These are phyloP conservation scores for Trachythela sp. DNA, from an alignment of 64 coral and sea anemone genomes.

Conservation along the genomic window DNA sequence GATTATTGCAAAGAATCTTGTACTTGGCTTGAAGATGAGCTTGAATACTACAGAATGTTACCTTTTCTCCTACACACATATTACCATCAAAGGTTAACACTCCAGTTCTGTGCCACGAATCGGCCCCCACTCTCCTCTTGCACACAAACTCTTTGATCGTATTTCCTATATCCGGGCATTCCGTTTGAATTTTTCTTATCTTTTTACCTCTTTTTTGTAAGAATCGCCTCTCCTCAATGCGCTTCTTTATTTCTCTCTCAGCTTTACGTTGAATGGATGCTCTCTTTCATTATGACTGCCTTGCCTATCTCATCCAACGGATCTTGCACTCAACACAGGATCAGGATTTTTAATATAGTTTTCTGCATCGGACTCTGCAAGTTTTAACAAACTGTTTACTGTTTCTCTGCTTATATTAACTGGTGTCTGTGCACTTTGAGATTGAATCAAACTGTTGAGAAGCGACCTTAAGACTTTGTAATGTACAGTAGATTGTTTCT, in stretches of 20 bases:
- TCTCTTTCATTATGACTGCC: not conserved
- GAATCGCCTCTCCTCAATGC: not conserved
- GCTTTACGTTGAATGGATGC: not conserved
- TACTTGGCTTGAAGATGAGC: not conserved
- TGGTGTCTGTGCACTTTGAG: not conserved
- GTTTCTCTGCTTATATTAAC: not conserved
- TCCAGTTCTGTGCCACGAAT: not conserved
- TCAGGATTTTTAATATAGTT: no score
- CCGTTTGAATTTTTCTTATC: not conserved
- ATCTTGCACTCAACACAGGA: no score
- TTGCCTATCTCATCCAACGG: not conserved
- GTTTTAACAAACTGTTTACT: conserved; percentile 25
- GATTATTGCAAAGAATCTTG: no score
- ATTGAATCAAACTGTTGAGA: conserved; percentile 1
- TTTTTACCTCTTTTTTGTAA: not conserved
- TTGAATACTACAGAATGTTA: not conserved
- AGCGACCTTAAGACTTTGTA: conserved; percentile 23
- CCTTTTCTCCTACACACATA: not conserved
- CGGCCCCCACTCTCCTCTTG: not conserved
- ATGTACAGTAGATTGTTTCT: conserved; percentile 10
- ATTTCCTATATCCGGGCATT: not conserved
- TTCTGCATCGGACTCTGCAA: conserved; percentile 33
- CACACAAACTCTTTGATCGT: not conserved
- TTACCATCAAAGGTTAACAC: not conserved
- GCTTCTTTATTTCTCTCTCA: not conserved